Conservation (phyloP, 2,113 vertebrate genomes). For the Rhabdornis inornatus region DNA sequence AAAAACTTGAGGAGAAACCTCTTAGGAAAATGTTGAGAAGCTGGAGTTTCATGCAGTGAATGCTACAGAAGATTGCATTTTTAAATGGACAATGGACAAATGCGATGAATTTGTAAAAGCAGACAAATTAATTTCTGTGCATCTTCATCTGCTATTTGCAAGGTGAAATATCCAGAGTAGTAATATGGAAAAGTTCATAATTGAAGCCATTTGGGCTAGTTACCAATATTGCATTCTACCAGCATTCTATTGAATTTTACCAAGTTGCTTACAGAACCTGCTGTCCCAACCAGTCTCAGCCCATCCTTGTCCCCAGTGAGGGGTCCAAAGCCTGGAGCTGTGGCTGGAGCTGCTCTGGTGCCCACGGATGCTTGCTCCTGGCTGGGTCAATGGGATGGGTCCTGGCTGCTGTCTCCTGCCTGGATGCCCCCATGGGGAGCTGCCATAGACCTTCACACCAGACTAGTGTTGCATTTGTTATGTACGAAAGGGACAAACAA, state of each 20-base stretch:
- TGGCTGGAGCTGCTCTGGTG: background rate
- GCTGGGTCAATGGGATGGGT: background rate
- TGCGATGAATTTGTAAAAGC: background rate
- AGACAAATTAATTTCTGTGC: background rate
- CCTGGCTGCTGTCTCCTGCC: background rate
- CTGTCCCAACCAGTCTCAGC: background rate
- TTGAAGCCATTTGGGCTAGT: background rate
- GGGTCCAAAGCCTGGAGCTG: background rate
- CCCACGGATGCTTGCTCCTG: background rate
- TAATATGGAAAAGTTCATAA: background rate
- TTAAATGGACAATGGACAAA: background rate
- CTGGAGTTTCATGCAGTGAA: background rate
- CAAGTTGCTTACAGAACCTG: background rate
- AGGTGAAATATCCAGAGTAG: background rate
- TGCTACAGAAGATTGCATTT: background rate
- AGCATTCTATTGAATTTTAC: background rate
- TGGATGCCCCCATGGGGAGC: background rate
- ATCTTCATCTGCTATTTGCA: background rate
- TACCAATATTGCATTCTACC: background rate
- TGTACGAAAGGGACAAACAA: background rate
- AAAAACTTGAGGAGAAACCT: background rate
- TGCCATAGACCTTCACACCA: accelerated
- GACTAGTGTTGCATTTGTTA: background rate
- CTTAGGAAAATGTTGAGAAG: background rate
- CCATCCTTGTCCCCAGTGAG: accelerated